phyloP scores from a whole-genome alignment of 1,140 invertebrate species.

The Eriocheir sinensis region DNA sequence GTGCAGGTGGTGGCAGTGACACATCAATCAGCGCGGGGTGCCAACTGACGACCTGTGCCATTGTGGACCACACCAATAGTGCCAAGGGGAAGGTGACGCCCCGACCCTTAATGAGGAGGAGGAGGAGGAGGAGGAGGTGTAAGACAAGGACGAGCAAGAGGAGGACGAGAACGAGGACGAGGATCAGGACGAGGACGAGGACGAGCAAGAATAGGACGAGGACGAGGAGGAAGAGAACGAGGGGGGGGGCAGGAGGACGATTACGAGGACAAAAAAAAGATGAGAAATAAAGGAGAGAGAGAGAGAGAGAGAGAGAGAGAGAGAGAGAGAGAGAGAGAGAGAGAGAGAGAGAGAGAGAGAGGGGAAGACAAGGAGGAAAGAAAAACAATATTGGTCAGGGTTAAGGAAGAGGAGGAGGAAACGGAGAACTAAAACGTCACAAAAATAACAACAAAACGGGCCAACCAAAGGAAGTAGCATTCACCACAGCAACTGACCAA shows the following conservation, averaged over 20 bases:
- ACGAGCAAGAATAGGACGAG: not conserved
- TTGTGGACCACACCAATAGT: not conserved
- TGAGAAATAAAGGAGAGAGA: not conserved
- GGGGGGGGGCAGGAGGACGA: not conserved
- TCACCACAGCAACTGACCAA: too few species aligned
- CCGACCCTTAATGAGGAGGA: not conserved
- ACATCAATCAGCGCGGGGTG: slow-evolving; percentile 9
- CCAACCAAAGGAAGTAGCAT: too few species aligned
- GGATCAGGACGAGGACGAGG: not conserved
- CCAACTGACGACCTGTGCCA: not conserved
- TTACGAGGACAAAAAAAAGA: not conserved
- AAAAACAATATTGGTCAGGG: too few species aligned
- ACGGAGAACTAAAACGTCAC: too few species aligned
- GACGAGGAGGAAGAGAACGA: not conserved
- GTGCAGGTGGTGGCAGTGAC: not conserved
- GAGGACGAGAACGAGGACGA: not conserved
- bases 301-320: slow-evolving; percentile 47
- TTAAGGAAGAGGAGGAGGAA: not conserved
- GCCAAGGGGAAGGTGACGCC: not conserved
- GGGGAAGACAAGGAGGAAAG: not conserved
- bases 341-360: not conserved
- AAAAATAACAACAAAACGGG: too few species aligned
- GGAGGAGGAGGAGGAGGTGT: not conserved
- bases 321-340: not conserved
- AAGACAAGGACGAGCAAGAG: not conserved